phyloP scores from a whole-genome alignment of 2,113 vertebrate genomes.

The Triplophysa tibetana region DNA sequence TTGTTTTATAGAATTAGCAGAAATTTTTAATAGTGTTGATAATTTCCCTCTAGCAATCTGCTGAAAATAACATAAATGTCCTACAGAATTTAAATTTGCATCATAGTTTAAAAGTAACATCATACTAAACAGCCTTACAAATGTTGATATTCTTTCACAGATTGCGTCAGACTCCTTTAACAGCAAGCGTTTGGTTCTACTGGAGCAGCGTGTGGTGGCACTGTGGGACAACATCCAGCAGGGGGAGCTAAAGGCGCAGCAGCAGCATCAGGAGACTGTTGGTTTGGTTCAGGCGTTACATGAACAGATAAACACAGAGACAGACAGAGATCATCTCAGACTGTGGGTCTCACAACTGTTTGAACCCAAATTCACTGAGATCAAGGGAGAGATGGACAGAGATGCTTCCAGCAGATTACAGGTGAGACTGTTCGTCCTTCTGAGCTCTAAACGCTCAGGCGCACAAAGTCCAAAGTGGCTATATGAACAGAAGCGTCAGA shows the following conservation, averaged over 20 bases:
- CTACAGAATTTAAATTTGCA: not conserved
- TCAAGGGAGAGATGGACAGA: slow-evolving; percentile 65
- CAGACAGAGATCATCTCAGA: slow-evolving; percentile 68
- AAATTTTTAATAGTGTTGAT: too few species aligned
- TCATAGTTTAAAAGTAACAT: not conserved
- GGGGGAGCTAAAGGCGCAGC: slow-evolving; percentile 64
- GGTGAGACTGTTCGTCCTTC: slow-evolving; percentile 49
- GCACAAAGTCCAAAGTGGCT: too few species aligned
- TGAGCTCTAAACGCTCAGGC: not conserved
- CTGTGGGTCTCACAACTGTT: slow-evolving; percentile 73
- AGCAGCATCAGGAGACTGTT: slow-evolving; percentile 70
- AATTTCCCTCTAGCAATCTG: too few species aligned
- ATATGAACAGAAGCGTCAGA: not conserved
- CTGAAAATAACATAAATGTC: too few species aligned
- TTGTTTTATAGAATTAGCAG: too few species aligned
- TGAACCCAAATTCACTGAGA: slow-evolving; percentile 65
- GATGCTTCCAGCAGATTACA: slow-evolving; percentile 52
- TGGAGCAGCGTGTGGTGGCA: slow-evolving; percentile 77
- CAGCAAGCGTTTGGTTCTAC: slow-evolving; percentile 63
- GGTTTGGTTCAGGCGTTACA: slow-evolving; percentile 73
- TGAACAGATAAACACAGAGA: slow-evolving; percentile 74
- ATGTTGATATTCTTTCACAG: slow-evolving; percentile 42
- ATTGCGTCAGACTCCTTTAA: slow-evolving; percentile 54
- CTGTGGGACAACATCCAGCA: slow-evolving; percentile 73
- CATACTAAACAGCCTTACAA: not conserved